Percentiles rank a stretch among this genome's conserved stretches.
Conservation (phyloP, 2,113 vertebrate species). For the Gallinago media region DNA sequence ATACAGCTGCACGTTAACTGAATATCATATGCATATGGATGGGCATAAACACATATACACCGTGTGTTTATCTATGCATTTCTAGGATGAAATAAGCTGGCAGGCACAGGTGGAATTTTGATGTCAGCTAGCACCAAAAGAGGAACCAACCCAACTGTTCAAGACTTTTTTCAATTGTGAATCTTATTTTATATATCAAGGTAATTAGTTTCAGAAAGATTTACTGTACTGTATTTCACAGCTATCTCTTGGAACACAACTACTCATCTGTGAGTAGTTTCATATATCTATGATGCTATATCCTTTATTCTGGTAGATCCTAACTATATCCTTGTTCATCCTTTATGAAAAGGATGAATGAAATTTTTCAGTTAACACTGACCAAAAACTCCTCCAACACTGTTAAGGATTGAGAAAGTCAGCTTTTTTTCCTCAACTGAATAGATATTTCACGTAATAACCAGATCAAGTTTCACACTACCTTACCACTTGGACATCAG, state of each 20-base stretch:
- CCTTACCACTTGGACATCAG: background rate
- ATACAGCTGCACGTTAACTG: background rate
- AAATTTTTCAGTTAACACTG: background rate
- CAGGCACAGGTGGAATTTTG: background rate
- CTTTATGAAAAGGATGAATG: background rate
- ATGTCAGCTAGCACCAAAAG: background rate
- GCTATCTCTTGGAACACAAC: background rate
- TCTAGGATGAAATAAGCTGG: background rate
- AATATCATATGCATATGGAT: background rate
- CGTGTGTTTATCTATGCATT: rapidly evolving
- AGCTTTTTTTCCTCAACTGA: background rate
- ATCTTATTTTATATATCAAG: background rate
- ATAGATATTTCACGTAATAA: conserved; percentile 27
- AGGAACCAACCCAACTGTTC: background rate
- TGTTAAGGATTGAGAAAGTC: background rate
- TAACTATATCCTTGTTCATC: background rate
- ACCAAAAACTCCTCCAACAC: background rate
- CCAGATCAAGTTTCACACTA: background rate
- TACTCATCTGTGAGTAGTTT: background rate
- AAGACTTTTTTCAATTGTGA: background rate
- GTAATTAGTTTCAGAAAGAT: background rate
- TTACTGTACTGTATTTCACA: background rate
- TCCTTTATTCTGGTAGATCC: background rate
- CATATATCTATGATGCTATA: background rate
- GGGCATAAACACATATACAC: background rate